These are phyloP conservation scores for Antitype chi DNA, from an alignment of 2,888 invertebrate genomes.

Conservation along the genomic window DNA sequence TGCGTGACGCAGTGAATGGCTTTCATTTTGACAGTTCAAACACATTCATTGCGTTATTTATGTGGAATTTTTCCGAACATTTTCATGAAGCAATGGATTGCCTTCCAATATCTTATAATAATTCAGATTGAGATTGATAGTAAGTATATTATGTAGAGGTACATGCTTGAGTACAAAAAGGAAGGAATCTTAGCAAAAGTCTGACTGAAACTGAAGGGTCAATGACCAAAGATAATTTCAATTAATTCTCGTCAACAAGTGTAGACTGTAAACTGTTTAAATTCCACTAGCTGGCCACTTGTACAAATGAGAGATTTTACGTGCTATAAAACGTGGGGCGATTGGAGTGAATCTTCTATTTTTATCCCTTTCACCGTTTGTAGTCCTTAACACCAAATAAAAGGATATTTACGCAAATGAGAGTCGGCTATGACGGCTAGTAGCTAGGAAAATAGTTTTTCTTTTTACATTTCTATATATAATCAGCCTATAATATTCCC, in stretches of 20 bases:
- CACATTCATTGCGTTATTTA: no score
- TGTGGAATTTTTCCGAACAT: no score
- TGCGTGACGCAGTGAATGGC: no score
- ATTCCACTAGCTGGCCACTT: conserved; percentile 40
- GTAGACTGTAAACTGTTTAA: conserved; percentile 46
- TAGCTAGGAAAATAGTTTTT: neutral
- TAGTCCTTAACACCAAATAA: neutral
- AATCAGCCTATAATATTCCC: no score
- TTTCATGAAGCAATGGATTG: no score
- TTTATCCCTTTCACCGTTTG: neutral
- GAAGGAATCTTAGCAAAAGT: conserved; percentile 41
- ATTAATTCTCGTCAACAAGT: conserved; percentile 68
- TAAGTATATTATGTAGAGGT: neutral
- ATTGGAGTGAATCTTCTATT: conserved; percentile 30
- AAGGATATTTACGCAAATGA: neutral
- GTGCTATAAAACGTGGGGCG: conserved; percentile 34
- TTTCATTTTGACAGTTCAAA: no score
- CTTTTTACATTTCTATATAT: no score
- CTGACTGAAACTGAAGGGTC: conserved; percentile 62
- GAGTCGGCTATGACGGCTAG: neutral
- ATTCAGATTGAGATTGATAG: no score
- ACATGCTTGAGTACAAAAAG: conserved; percentile 8
- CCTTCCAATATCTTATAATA: no score
- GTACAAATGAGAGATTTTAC: conserved; percentile 52
- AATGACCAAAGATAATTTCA: conserved; percentile 72